phyloP scores from a whole-genome alignment of 2,888 invertebrate genomes.

The Dicyrtoma fusca region DNA sequence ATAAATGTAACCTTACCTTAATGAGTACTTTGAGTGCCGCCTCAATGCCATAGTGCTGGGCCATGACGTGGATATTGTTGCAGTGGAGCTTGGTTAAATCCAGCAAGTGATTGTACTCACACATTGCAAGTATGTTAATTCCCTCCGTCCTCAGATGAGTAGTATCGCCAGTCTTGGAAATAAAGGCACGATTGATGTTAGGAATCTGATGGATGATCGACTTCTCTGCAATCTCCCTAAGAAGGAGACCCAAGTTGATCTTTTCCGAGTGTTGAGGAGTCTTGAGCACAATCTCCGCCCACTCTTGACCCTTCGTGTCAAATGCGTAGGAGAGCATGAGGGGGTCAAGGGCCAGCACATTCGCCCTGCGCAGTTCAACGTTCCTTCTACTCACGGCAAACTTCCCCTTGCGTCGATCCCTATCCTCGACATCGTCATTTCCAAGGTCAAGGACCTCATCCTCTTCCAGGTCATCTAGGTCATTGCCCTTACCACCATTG shows the following conservation, averaged over 20 bases:
- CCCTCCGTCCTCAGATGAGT: constrained; percentile 90
- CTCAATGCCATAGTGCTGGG: constrained; percentile 92
- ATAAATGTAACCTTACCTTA: constrained; percentile 19
- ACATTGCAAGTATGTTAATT: constrained; percentile 87
- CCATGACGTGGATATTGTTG: constrained; percentile 92
- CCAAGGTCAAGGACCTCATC: constrained; percentile 57
- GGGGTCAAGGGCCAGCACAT: constrained; percentile 61
- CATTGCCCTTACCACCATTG: constrained; percentile 54
- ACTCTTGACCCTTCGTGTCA: constrained; percentile 74
- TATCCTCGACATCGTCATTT: constrained; percentile 56
- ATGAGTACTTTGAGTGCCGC: constrained; percentile 77
- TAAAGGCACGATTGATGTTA: constrained; percentile 82
- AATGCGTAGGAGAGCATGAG: constrained; percentile 71
- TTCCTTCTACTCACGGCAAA: constrained; percentile 6
- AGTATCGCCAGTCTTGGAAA: constrained; percentile 60
- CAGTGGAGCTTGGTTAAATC: constrained; percentile 83
- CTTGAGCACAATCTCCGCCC: constrained; percentile 81
- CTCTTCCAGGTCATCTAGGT: constrained; percentile 49
- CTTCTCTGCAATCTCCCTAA: constrained; percentile 71
- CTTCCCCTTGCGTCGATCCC: constrained; percentile 30
- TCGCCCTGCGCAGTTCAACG: constrained; percentile 42
- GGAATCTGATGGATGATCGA: constrained; percentile 79
- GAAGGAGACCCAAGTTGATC: constrained; percentile 75
- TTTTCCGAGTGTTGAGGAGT: constrained; percentile 67
- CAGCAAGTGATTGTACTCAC: constrained; percentile 74